phyloP scores from a whole-genome alignment of 2,113 vertebrate genomes.

The Tachysurus vachellii region DNA sequence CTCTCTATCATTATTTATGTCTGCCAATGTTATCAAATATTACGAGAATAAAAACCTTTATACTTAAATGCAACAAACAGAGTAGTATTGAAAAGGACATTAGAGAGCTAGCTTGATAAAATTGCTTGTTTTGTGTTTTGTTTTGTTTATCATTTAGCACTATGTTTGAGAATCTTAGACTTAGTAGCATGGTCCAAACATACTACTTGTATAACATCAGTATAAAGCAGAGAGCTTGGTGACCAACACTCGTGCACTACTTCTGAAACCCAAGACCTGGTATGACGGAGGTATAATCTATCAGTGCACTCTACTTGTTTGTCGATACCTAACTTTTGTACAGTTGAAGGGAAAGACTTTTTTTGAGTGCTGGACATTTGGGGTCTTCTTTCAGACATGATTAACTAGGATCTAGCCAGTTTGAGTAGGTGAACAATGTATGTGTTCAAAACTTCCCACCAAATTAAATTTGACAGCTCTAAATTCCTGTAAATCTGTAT shows the following conservation, averaged over 20 bases:
- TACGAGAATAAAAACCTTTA: neutral
- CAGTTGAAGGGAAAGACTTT: neutral
- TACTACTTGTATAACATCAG: neutral
- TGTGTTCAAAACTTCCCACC: neutral
- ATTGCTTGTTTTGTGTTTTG: neutral
- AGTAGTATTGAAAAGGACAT: neutral
- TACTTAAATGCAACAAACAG: neutral
- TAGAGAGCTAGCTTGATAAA: neutral
- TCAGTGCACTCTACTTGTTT: neutral
- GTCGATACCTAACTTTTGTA: neutral
- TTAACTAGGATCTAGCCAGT: neutral
- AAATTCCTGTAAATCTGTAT: neutral
- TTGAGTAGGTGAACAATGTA: neutral
- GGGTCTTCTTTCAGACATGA: neutral
- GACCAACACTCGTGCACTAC: neutral
- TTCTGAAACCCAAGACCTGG: neutral
- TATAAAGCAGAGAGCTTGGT: neutral
- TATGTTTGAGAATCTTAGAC: too few species aligned
- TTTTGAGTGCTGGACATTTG: neutral
- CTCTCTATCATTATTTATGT: neutral
- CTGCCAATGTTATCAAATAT: neutral
- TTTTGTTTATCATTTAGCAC: neutral
- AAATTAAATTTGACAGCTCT: neutral
- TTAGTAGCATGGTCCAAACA: neutral
- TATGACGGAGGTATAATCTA: neutral